Percentiles rank a stretch among this genome's conserved stretches.
Evolutionary conservation across 2,113 vertebrate species (phyloP).

Genomic region (Prunella fulvescens): DNA sequence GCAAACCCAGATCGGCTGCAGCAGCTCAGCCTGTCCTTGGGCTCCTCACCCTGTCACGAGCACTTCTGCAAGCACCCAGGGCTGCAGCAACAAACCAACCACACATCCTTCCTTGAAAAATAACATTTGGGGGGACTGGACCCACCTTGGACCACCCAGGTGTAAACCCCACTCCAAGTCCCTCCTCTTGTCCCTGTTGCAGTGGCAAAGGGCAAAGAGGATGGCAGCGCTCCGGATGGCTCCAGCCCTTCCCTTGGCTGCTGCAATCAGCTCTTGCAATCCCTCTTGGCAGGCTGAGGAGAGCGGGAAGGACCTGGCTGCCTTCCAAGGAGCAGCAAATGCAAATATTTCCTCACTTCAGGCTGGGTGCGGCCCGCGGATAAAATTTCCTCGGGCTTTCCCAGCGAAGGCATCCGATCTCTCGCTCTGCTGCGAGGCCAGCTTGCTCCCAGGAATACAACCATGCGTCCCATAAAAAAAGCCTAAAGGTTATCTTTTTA

Average conservation of each 20-base stretch:
- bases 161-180: accelerated
- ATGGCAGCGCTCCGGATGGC: accelerated
- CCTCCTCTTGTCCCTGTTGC: not conserved
- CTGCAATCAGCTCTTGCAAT: conserved; percentile 43
- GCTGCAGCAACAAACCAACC: not conserved
- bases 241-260: not conserved
- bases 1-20: accelerated
- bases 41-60: accelerated
- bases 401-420: not conserved
- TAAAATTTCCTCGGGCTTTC: conserved; percentile 37
- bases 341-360: conserved; percentile 51
- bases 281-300: not conserved
- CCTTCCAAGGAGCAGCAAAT: conserved; percentile 54
- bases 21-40: not conserved
- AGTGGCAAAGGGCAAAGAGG: not conserved
- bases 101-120: accelerated
- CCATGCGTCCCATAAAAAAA: not conserved
- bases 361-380: not conserved
- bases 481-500: not conserved
- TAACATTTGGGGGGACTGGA: not conserved
- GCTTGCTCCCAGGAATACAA: not conserved
- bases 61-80: not conserved
- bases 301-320: conserved; percentile 23
- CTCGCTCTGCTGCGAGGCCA: not conserved
- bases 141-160: not conserved